Percentiles rank a stretch among this genome's conserved stretches.
Evolutionary conservation across 2,888 invertebrate genomes (phyloP).

Genomic region (Chironomus tentans): DNA sequence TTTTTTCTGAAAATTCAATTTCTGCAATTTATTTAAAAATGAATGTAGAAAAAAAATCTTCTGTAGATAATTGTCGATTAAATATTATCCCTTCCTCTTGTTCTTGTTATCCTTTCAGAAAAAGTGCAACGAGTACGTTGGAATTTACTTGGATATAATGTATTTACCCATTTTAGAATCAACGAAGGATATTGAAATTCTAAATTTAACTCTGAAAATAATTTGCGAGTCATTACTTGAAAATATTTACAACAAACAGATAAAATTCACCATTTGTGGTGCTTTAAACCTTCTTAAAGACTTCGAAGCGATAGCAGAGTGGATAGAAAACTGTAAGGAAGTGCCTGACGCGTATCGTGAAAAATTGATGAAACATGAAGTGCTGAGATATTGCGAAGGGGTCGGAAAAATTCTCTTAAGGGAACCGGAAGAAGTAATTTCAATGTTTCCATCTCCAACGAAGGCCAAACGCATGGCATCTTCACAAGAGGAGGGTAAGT

Average conservation of each 20-base stretch:
- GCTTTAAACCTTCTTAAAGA: slow-evolving; percentile 72
- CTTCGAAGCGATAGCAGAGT: slow-evolving; percentile 66
- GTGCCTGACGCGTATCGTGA: slow-evolving; percentile 45
- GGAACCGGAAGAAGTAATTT: slow-evolving; percentile 75
- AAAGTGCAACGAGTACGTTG: slow-evolving; percentile 16
- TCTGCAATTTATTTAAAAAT: too few species aligned
- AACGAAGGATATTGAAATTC: slow-evolving; percentile 60
- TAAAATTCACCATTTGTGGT: slow-evolving; percentile 50
- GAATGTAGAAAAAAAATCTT: not conserved
- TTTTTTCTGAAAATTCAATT: too few species aligned
- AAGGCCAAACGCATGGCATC: slow-evolving; percentile 23
- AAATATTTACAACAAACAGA: slow-evolving; percentile 70
- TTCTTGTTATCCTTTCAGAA: not conserved
- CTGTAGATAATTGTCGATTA: not conserved
- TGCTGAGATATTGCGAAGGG: slow-evolving; percentile 64
- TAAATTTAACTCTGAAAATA: slow-evolving; percentile 68
- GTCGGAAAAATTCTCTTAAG: slow-evolving; percentile 70
- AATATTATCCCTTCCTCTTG: too few species aligned
- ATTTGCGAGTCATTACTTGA: slow-evolving; percentile 84
- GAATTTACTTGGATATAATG: slow-evolving; percentile 51
- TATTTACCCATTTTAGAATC: slow-evolving; percentile 68
- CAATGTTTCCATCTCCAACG: slow-evolving; percentile 50
- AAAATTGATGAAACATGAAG: slow-evolving; percentile 45
- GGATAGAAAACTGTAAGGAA: slow-evolving; percentile 57
- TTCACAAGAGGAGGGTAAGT: slow-evolving; percentile 13